Percentiles rank a stretch among this genome's conserved stretches.
Conservation (phyloP, 2,888 invertebrate genomes). For the Hedychridium roseum region DNA sequence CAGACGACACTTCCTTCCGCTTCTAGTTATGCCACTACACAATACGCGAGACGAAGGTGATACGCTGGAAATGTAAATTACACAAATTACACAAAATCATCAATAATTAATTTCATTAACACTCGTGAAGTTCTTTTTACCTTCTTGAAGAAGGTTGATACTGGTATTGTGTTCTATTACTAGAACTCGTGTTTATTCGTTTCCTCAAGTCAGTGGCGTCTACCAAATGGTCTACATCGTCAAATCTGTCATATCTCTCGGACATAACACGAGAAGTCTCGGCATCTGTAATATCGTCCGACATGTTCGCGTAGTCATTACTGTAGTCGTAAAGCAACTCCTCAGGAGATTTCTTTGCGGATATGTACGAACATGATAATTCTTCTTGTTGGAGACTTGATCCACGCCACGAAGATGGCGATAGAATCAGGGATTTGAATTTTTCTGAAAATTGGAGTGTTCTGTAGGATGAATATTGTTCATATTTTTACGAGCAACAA, state of each 20-base stretch:
- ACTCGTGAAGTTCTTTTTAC: conserved; percentile 22
- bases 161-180: conserved; percentile 5
- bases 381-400: conserved; percentile 44
- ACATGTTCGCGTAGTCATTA: conserved; percentile 32
- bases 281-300: conserved; percentile 35
- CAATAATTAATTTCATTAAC: neutral
- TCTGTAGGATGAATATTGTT: neutral
- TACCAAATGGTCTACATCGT: conserved; percentile 28
- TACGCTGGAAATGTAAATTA: conserved; percentile 25
- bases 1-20: conserved; percentile 45
- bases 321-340: conserved; percentile 36
- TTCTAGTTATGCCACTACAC: conserved; percentile 49
- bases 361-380: conserved; percentile 54
- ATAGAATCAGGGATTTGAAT: conserved; percentile 27
- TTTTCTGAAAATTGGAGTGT: conserved; percentile 33
- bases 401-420: conserved; percentile 35
- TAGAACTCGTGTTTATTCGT: conserved; percentile 10
- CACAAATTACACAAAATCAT: neutral
- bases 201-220: conserved; percentile 36
- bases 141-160: conserved; percentile 34
- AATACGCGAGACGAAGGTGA: conserved; percentile 32
- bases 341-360: conserved; percentile 44
- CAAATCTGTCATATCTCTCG: conserved; percentile 13
- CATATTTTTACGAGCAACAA: neutral
- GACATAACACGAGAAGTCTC: conserved; percentile 20